A percentile compares a stretch with the other conserved stretches of the same genome.
Conservation (phyloP, 2,888 invertebrate genomes). For the Pyrgus malvae region DNA sequence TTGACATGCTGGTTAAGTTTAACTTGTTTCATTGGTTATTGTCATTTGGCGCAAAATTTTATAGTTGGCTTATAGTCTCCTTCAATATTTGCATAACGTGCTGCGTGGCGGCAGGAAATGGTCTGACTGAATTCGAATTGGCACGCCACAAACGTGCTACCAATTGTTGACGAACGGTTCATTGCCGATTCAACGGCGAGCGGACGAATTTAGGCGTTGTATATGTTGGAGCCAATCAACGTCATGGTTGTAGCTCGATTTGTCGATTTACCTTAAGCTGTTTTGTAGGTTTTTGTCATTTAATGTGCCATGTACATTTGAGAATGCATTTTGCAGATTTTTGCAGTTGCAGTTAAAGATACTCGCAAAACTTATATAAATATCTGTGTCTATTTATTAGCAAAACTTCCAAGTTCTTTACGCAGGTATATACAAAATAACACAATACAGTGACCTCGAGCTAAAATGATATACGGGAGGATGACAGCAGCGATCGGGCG, state of each 20-base stretch:
- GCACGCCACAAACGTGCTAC: slow-evolving; percentile 69
- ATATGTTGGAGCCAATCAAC: slow-evolving; percentile 51
- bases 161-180: slow-evolving; percentile 74
- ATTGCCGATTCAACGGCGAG: slow-evolving; percentile 62
- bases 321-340: too few relatives aligned
- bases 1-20: slow-evolving; percentile 44
- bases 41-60: too few relatives aligned
- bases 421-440: slow-evolving; percentile 27
- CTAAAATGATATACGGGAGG: slow-evolving; percentile 67
- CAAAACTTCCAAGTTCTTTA: slow-evolving; percentile 31
- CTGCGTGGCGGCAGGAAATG: slow-evolving; percentile 44
- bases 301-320: too few relatives aligned
- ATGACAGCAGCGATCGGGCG: slow-evolving; percentile 70
- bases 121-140: slow-evolving; percentile 71
- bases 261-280: slow-evolving; percentile 44
- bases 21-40: too few relatives aligned
- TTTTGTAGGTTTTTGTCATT: too few relatives aligned
- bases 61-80: too few relatives aligned
- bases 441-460: slow-evolving; percentile 58
- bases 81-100: slow-evolving; percentile 45
- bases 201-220: slow-evolving; percentile 58
- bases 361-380: too few relatives aligned
- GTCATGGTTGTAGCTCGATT: slow-evolving; percentile 44
- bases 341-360: too few relatives aligned
- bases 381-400: too few relatives aligned